These are phyloP conservation scores for Flexamia atlantica DNA, from an alignment of 2,888 invertebrate genomes.

Conservation along the genomic window DNA sequence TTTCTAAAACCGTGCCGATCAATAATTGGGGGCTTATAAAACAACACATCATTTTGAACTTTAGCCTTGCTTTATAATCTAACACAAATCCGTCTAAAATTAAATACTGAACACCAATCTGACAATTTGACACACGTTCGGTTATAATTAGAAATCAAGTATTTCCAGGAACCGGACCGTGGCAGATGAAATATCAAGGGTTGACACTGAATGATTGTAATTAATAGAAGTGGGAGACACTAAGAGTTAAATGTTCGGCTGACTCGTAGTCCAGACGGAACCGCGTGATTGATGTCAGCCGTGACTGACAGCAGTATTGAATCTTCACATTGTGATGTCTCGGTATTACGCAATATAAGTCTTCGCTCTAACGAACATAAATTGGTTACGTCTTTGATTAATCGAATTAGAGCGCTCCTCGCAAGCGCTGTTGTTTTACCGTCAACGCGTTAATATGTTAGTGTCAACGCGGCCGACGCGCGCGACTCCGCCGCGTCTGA, in stretches of 20 bases:
- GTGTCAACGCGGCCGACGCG: slow-evolving; percentile 22
- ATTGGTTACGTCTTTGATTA: slow-evolving; percentile 67
- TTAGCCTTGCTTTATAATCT: too few relatives aligned
- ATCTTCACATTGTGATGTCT: slow-evolving; percentile 53
- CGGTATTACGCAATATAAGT: slow-evolving; percentile 60
- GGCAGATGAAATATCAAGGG: slow-evolving; percentile 37
- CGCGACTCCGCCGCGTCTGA: not conserved
- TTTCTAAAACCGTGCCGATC: too few relatives aligned
- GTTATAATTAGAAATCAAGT: not conserved
- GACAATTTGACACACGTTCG: too few relatives aligned
- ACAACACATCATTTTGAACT: too few relatives aligned
- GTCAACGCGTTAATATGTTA: slow-evolving; percentile 41
- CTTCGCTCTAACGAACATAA: slow-evolving; percentile 64
- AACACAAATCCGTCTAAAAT: too few relatives aligned
- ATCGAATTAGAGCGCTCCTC: slow-evolving; percentile 65
- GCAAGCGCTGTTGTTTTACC: slow-evolving; percentile 55
- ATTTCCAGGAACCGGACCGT: not conserved
- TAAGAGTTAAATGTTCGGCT: not conserved
- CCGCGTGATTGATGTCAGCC: slow-evolving; percentile 14
- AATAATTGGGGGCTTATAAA: too few relatives aligned
- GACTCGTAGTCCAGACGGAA: not conserved
- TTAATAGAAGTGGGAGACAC: slow-evolving; percentile 38
- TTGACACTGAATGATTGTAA: slow-evolving; percentile 21
- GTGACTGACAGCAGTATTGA: slow-evolving; percentile 47
- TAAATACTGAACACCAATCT: too few relatives aligned